These are phyloP conservation scores for Lota lota DNA, from an alignment of 2,113 vertebrate species.

Conservation along the genomic window DNA sequence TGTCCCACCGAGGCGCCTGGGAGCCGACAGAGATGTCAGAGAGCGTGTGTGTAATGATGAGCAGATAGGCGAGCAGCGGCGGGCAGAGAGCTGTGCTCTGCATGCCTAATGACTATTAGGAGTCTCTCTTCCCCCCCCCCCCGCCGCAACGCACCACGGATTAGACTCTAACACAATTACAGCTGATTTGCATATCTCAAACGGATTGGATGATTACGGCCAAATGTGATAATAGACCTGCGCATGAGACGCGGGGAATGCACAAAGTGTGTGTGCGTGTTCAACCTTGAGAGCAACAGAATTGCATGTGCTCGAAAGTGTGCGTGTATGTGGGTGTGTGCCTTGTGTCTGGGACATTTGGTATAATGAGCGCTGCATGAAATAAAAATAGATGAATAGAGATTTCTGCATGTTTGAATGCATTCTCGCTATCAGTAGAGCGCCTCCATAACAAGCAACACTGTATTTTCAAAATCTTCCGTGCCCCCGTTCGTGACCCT, in stretches of 20 bases:
- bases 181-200: constrained; percentile 70
- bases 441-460: background rate
- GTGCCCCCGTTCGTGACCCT: constrained; percentile 4
- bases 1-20: constrained; percentile 54
- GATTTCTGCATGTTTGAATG: background rate
- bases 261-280: constrained; percentile 12
- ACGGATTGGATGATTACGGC: constrained; percentile 70
- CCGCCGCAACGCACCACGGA: constrained; percentile 44
- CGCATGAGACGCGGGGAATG: constrained; percentile 44
- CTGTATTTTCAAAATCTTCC: background rate
- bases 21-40: constrained; percentile 54
- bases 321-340: background rate
- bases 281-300: background rate
- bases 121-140: constrained; percentile 38
- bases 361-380: too few relatives aligned
- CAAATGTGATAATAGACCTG: constrained; percentile 66
- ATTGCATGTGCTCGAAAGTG: background rate
- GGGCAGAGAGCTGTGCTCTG: constrained; percentile 61
- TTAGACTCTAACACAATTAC: constrained; percentile 72
- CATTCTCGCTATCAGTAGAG: background rate
- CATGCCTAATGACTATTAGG: constrained; percentile 64
- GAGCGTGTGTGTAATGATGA: constrained; percentile 56
- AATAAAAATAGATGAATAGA: too few relatives aligned
- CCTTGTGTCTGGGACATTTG: background rate
- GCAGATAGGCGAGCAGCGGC: constrained; percentile 52